Evolutionary conservation across 2,888 invertebrate species (phyloP), one percentile per base, ranked within the genome.

Genomic region (Cenopis cana): DNA sequence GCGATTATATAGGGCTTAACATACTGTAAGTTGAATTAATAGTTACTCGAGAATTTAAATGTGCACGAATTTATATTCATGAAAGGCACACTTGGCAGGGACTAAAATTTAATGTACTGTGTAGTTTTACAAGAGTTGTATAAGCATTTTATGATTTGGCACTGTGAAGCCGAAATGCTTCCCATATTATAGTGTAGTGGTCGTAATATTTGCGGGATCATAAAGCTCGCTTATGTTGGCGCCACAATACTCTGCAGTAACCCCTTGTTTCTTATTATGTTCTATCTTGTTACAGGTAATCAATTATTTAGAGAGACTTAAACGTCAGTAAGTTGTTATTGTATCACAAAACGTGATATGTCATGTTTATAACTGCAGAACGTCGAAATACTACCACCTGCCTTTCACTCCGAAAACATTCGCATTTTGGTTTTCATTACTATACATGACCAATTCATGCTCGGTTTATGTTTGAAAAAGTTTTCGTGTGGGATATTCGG

Each of bases 401-500:
- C 49, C 59, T 70, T 66, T 70, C 60, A 66, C 70, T 60, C 36
- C 8, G 36, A 70, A 65, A 59, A 55, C 38, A 71, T 66, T 60
- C 29, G 10, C 69, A 57, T 66, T 67, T 49, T 18, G 71, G 71
- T 61, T 71, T 69, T 71, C 66, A 67, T 70, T 67, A 62, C 61
- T 65, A 72, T 62, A 68, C 65, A 80, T 78, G 77, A 79, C 76
- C 80, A 82, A 81, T 83, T 79, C 76, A 77, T 77, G 75, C 78
- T 76, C 72, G 61, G 76, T 79, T 81, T 83, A 83, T 81, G 78
- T 84, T 89, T 86, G 84, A 79, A 82, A 87, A 89, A 87, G 77
- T 85, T 86, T 85, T 78, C 81, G 81, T 83, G 82, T 84, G 77
- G 83, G 86, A 83, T 88, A 89, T 89, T 88, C 85, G 83, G 81